phyloP scores from a whole-genome alignment of 2,113 vertebrate genomes.

The Dendrocopos noguchii region DNA sequence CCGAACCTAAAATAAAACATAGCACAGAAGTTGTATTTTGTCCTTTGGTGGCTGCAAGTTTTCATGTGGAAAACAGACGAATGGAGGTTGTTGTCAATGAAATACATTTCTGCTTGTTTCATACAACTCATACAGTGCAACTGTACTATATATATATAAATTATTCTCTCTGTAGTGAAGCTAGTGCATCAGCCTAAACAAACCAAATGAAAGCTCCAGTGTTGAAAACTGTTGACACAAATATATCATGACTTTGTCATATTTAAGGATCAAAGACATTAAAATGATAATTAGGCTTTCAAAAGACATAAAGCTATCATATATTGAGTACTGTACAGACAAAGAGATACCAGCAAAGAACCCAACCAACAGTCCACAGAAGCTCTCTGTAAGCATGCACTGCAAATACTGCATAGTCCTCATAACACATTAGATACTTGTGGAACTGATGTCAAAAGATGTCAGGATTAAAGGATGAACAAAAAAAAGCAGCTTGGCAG shows the following conservation, averaged over 20 bases:
- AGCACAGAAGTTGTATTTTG: background rate
- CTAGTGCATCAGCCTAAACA: background rate
- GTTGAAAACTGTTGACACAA: background rate
- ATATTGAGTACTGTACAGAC: background rate
- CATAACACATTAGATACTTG: background rate
- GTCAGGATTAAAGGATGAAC: background rate
- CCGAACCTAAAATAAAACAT: conserved; percentile 78
- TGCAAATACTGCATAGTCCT: background rate
- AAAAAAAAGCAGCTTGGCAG: background rate
- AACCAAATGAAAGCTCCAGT: background rate
- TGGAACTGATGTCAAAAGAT: background rate
- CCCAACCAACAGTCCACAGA: background rate
- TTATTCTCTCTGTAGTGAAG: background rate
- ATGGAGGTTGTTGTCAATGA: background rate
- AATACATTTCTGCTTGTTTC: background rate
- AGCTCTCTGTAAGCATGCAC: background rate
- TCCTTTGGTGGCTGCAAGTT: rapidly evolving
- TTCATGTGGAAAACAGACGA: background rate
- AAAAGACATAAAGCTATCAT: conserved; percentile 28
- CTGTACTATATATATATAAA: background rate
- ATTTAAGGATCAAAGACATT: conserved; percentile 62
- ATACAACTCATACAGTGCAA: background rate
- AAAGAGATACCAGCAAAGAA: background rate
- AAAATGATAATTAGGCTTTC: conserved; percentile 43
- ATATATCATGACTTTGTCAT: conserved; percentile 1